These are phyloP conservation scores for Anguilla megastoma DNA, from an alignment of 2,797 vertebrate genomes.

Conservation along the genomic window DNA sequence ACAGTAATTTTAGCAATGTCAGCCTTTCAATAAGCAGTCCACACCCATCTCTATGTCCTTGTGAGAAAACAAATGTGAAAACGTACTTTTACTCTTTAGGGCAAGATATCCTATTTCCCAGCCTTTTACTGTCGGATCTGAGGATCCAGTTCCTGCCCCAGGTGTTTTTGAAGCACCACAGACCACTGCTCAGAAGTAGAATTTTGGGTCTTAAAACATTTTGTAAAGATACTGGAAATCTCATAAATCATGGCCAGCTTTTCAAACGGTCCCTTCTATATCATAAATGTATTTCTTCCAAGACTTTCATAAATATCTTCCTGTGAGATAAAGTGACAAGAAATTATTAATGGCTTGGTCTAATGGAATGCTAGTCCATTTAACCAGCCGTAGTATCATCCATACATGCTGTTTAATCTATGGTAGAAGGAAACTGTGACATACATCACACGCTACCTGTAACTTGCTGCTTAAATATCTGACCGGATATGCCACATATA, in stretches of 20 bases:
- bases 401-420: neutral
- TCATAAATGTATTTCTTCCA: neutral
- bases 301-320: neutral
- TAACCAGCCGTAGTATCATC: neutral
- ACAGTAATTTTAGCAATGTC: neutral
- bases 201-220: neutral
- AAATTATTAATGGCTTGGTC: neutral
- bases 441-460: neutral
- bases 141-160: neutral
- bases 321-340: neutral
- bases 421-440: neutral
- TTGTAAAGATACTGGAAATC: neutral
- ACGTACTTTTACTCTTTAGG: neutral
- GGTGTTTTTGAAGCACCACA: neutral
- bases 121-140: neutral
- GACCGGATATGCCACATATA: neutral
- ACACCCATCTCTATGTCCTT: neutral
- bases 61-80: neutral
- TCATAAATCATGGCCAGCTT: neutral
- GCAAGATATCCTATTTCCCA: neutral
- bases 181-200: neutral
- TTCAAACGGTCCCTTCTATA: neutral
- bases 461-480: neutral
- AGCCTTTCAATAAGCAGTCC: neutral
- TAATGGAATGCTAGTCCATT: neutral